phyloP scores from a whole-genome alignment of 1,140 invertebrate species.

The Solen grandis region DNA sequence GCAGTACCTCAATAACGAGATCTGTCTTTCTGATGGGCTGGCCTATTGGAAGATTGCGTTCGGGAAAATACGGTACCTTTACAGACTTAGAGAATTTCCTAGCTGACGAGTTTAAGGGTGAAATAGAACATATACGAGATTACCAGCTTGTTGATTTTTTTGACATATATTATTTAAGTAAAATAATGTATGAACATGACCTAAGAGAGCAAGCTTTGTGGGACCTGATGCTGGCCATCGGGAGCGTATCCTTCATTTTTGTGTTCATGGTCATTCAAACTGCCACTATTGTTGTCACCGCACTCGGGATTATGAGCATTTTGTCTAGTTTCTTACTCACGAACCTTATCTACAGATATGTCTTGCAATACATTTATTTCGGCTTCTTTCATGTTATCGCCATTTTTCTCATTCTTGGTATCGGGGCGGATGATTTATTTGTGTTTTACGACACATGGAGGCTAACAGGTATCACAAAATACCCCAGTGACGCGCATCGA shows the following conservation, averaged over 20 bases:
- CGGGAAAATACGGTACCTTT: not conserved
- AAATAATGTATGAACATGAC: slow-evolving; percentile 49
- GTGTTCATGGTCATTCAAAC: slow-evolving; percentile 62
- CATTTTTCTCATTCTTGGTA: slow-evolving; percentile 75
- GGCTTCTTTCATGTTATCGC: slow-evolving; percentile 75
- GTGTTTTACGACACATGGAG: slow-evolving; percentile 76
- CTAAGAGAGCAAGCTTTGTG: slow-evolving; percentile 46
- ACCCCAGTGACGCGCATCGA: slow-evolving; percentile 67
- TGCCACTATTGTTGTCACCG: slow-evolving; percentile 47
- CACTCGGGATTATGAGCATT: slow-evolving; percentile 63
- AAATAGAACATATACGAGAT: slow-evolving; percentile 40
- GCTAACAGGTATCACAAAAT: slow-evolving; percentile 56
- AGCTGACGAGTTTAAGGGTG: slow-evolving; percentile 30
- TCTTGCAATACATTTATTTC: slow-evolving; percentile 71
- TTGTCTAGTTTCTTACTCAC: slow-evolving; percentile 69
- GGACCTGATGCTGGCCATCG: slow-evolving; percentile 57
- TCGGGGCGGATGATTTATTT: slow-evolving; percentile 76
- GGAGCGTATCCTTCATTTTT: slow-evolving; percentile 61
- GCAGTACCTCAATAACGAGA: slow-evolving; percentile 22
- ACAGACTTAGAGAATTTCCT: slow-evolving; percentile 27
- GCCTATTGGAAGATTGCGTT: slow-evolving; percentile 12
- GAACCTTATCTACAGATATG: slow-evolving; percentile 71
- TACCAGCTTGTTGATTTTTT: slow-evolving; percentile 13
- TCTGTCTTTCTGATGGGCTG: slow-evolving; percentile 34
- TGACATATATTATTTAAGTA: slow-evolving; percentile 48